phyloP scores from a whole-genome alignment of 2,797 vertebrate species.

The Notamacropus eugenii region DNA sequence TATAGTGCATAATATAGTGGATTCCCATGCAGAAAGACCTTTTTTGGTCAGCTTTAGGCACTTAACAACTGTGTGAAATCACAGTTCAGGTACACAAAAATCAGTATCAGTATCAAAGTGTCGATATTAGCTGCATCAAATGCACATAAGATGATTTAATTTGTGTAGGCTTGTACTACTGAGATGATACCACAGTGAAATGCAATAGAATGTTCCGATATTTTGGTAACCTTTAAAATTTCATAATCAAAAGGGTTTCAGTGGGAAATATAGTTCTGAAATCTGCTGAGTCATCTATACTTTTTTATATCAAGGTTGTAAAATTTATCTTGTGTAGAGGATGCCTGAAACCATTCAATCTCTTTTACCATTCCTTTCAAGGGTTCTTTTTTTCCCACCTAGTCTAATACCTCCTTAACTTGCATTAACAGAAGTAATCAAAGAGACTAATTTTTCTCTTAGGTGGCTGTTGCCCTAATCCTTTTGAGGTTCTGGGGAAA shows the following conservation, averaged over 20 bases:
- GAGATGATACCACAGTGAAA: neutral
- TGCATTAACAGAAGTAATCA: neutral
- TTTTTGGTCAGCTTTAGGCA: neutral
- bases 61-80: neutral
- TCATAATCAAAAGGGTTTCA: neutral
- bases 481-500: neutral
- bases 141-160: neutral
- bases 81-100: neutral
- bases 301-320: neutral
- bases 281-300: neutral
- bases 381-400: neutral
- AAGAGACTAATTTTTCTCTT: neutral
- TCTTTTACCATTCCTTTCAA: neutral
- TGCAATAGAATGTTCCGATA: neutral
- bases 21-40: neutral
- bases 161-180: neutral
- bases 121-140: neutral
- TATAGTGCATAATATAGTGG: neutral
- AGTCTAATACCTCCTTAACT: neutral
- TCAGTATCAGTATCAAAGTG: neutral
- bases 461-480: neutral
- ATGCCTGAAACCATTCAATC: neutral
- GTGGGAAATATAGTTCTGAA: neutral
- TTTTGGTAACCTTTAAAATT: neutral
- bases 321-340: neutral